A percentile compares a stretch with the other conserved stretches of the same genome.
phyloP scores from a whole-genome alignment of 2,113 vertebrate species.

The Corythornis vintsioides region DNA sequence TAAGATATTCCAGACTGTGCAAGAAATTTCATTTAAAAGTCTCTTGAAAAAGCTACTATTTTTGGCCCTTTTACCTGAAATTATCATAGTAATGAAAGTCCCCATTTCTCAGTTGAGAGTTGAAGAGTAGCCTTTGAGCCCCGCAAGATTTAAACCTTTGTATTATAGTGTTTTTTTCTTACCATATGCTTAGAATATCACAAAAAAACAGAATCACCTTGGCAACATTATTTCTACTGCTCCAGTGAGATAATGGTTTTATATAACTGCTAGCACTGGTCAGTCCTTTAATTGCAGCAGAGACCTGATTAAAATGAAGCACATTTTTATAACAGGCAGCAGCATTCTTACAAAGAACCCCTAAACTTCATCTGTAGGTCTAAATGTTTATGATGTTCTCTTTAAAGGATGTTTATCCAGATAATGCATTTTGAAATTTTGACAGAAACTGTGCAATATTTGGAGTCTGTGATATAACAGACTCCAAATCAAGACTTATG shows the following conservation, averaged over 20 bases:
- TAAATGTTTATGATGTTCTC: not conserved
- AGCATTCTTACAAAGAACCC: not conserved
- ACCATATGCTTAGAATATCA: slow-evolving; percentile 40
- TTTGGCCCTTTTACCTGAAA: slow-evolving; percentile 27
- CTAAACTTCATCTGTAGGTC: not conserved
- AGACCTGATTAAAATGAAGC: not conserved
- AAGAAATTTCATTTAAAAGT: not conserved
- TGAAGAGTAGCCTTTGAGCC: not conserved
- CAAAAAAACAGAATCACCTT: not conserved
- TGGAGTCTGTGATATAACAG: not conserved
- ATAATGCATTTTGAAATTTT: not conserved
- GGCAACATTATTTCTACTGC: slow-evolving; percentile 24
- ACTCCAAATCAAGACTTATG: not conserved
- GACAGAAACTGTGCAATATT: not conserved
- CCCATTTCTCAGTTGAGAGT: not conserved
- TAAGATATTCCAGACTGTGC: not conserved
- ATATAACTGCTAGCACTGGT: not conserved
- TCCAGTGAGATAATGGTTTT: slow-evolving; percentile 47
- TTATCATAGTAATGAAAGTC: slow-evolving; percentile 27
- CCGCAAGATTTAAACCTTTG: slow-evolving; percentile 14
- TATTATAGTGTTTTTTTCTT: not conserved
- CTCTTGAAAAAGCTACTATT: not conserved
- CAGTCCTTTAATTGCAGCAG: not conserved
- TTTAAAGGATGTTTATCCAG: not conserved
- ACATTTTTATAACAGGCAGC: not conserved